phyloP scores from a whole-genome alignment of 2,797 vertebrate genomes.

The Hypotaenidia okinawae region DNA sequence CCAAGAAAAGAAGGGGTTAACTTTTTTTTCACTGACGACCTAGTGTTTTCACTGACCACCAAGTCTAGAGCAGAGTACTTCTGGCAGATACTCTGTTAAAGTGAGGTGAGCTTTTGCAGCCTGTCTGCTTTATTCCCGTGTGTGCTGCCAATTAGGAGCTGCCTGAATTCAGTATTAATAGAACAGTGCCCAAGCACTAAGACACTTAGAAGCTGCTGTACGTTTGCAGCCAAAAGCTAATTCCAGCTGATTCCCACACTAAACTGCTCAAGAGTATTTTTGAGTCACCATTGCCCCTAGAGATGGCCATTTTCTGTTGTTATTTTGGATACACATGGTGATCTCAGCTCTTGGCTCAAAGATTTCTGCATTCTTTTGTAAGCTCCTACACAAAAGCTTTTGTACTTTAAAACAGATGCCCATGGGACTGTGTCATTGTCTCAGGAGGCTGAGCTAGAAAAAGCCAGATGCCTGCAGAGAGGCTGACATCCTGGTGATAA shows the following conservation, averaged over 20 bases:
- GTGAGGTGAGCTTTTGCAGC: neutral
- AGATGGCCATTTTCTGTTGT: neutral
- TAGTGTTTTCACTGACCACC: neutral
- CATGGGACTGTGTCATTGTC: neutral
- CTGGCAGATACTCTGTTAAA: neutral
- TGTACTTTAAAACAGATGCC: neutral
- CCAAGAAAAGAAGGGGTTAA: neutral
- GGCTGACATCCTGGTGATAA: neutral
- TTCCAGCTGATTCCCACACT: neutral
- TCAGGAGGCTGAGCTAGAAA: neutral
- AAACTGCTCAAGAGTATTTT: neutral
- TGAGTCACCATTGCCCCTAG: neutral
- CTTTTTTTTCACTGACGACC: no score
- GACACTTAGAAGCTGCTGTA: neutral
- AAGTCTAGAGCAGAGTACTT: neutral
- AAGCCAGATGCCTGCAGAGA: neutral
- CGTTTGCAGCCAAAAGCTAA: neutral
- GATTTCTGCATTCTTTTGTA: neutral
- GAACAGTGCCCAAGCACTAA: neutral
- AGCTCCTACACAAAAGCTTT: neutral
- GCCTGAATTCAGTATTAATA: neutral
- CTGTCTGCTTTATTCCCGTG: neutral
- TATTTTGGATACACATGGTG: neutral
- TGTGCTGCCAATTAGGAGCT: neutral
- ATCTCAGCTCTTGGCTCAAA: slow-evolving; percentile 40